Conservation (phyloP, 2,113 vertebrate species). For the Antigone vipio region DNA sequence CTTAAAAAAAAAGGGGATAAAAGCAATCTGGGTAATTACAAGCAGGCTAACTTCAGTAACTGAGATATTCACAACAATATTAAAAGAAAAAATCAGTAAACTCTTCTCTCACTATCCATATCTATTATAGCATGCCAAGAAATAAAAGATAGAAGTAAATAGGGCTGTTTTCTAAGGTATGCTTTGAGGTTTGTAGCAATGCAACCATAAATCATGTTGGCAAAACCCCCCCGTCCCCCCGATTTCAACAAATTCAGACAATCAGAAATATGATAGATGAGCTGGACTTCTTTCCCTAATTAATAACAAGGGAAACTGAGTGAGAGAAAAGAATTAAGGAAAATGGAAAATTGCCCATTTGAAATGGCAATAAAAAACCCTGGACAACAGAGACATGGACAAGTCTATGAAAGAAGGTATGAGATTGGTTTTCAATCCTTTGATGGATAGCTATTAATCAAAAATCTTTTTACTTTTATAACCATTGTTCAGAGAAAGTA, state of each 20-base stretch:
- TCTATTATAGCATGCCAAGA: not conserved
- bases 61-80: not conserved
- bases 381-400: not conserved
- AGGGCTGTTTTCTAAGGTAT: not conserved
- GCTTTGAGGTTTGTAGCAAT: not conserved
- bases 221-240: not conserved
- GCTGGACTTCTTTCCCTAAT: not conserved
- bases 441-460: not conserved
- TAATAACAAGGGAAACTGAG: not conserved
- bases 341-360: not conserved
- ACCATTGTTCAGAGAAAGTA: not conserved
- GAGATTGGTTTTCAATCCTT: not conserved
- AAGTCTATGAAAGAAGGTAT: not conserved
- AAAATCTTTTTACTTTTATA: not conserved
- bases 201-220: not conserved
- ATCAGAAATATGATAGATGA: not conserved
- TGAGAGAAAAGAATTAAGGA: not conserved
- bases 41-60: not conserved
- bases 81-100: not conserved
- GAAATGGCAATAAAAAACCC: not conserved
- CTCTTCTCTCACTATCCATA: not conserved
- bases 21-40: not conserved
- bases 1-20: not conserved
- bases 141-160: not conserved
- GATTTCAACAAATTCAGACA: not conserved